Base-by-base conservation (phyloP, 1,140 invertebrate species). In the Drosophila orena region DNA sequence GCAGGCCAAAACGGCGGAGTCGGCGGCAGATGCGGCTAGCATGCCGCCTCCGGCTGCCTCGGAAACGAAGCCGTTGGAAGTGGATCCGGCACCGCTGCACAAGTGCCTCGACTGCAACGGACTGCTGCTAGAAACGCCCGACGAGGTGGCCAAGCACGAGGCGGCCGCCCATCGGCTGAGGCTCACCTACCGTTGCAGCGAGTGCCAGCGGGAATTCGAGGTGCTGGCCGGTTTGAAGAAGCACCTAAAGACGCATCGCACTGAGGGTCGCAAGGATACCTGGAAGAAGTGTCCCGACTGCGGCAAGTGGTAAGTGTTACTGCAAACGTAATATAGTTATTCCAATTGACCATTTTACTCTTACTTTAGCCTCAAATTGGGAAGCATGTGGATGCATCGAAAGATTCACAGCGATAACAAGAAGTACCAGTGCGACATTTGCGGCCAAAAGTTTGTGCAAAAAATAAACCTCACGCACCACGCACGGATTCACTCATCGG, bases 401-500 rank as follows among this genome's bases (percentile, higher is more conserved):
- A 93, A 93, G 65, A 93, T 93, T 6, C 93, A 94, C 74, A 91
- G 91, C 53, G 79, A 93, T 53, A 93, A 93, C 20, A 89, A 92
- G 57, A 91, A 92, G 44, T 93, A 93, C 68, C 92, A 92, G 79
- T 94, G 93, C 64, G 93, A 93, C 78, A 89, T 93, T 17, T 94
- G 94, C 79, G 93, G 92, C 2, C 93, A 93, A 73, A 92, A 92
- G 46, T 94, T 94, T 65, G 93, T 93, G 15, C 93, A 94, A 66
- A 94, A 94, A 77, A 91, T 92, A 15, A 94, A 93, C 72, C 86
- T 94, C 52, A 93, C 93, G 38, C 91, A 93, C 61, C 93, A 94
- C 76, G 81, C 94, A 7, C 93, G 94, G 17, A 93, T 93, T 27
- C 94, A 95, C 81, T 93, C 92, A 62, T 94, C 94, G 10, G 93